These are phyloP conservation scores for Lomographa bimaculata DNA, from an alignment of 2,888 invertebrate genomes.

Conservation along the genomic window DNA sequence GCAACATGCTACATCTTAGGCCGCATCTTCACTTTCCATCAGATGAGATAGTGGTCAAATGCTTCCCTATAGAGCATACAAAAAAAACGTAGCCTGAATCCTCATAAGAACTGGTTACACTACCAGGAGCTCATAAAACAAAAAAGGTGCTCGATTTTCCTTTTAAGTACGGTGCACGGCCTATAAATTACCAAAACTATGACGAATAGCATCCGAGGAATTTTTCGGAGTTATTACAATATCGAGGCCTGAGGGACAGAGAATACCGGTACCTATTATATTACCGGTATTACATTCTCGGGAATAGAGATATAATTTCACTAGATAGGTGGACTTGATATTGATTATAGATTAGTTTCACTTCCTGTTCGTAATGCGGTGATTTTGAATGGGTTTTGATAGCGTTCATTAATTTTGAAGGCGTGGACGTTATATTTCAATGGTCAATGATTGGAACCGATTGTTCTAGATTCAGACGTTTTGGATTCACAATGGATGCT, in stretches of 20 bases:
- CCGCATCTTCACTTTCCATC: no score
- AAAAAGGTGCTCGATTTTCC: constrained; percentile 41
- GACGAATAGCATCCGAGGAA: constrained; percentile 49
- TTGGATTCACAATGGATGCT: neutral
- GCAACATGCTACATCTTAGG: no score
- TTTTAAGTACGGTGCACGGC: constrained; percentile 39
- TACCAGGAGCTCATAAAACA: constrained; percentile 41
- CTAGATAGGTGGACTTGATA: constrained; percentile 24
- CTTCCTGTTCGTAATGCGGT: constrained; percentile 48
- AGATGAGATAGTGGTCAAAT: no score
- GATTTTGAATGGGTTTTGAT: constrained; percentile 15
- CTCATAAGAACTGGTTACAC: constrained; percentile 14
- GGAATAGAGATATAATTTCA: constrained; percentile 18
- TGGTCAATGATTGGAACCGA: constrained; percentile 15
- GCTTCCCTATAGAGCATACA: no score
- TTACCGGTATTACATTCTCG: no score
- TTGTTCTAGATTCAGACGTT: constrained; percentile 11
- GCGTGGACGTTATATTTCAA: neutral
- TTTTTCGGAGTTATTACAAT: constrained; percentile 34
- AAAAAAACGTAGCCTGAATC: no score
- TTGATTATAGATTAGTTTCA: constrained; percentile 55
- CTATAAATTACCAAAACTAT: constrained; percentile 54
- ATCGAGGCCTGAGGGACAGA: constrained; percentile 12
- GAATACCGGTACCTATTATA: no score
- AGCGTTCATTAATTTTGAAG: constrained; percentile 18